These are phyloP conservation scores for Tipula lateralis DNA, from an alignment of 2,888 invertebrate genomes.

Conservation along the genomic window DNA sequence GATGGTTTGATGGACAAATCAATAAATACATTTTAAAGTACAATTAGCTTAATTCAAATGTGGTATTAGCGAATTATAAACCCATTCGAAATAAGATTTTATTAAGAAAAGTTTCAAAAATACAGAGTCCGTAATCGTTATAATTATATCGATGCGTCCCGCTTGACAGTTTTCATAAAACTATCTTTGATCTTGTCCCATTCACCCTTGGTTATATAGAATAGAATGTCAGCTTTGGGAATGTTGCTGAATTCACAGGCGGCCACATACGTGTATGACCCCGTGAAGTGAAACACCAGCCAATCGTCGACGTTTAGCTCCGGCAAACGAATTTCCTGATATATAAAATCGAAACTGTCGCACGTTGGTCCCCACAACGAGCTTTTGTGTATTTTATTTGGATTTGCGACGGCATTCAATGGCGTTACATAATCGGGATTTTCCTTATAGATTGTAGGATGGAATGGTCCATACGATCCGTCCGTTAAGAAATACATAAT, in stretches of 20 bases:
- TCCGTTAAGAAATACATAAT: background rate
- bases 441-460: background rate
- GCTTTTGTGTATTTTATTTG: background rate
- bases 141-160: background rate
- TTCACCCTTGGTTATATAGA: background rate
- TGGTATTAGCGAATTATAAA: too few species aligned
- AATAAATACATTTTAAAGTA: too few species aligned
- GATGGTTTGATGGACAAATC: too few species aligned
- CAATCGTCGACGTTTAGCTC: background rate
- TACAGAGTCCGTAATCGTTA: too few species aligned
- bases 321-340: background rate
- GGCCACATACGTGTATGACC: background rate
- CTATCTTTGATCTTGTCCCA: background rate
- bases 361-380: constrained; percentile 20
- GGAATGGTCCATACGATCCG: background rate
- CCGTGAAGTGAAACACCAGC: background rate
- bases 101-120: too few species aligned
- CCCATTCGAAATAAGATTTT: too few species aligned
- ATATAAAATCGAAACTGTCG: background rate
- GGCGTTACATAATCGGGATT: background rate
- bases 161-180: background rate
- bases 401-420: background rate
- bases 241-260: background rate
- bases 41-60: too few species aligned
- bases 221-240: background rate